phyloP scores from a whole-genome alignment of 2,113 vertebrate genomes.

The Paralichthys olivaceus region DNA sequence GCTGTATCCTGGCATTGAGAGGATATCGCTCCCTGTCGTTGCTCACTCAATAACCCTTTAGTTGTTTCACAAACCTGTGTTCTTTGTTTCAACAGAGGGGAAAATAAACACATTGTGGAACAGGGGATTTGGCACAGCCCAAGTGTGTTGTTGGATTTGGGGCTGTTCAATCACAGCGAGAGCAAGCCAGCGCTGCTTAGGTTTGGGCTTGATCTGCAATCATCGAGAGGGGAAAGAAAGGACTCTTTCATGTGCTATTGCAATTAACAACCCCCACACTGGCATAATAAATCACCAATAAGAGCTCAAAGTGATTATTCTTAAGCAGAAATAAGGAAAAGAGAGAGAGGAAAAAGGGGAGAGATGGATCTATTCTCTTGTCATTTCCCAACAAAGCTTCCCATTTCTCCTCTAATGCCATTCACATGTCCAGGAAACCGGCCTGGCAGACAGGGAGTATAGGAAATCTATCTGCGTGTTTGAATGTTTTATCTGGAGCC shows the following conservation, averaged over 20 bases:
- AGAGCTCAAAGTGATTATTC: conserved; percentile 63
- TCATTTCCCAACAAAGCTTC: conserved; percentile 65
- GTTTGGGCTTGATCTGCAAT: conserved; percentile 68
- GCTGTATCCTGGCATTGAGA: conserved; percentile 14
- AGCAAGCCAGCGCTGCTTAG: conserved; percentile 66
- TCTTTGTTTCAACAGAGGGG: conserved; percentile 69
- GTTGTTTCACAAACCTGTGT: conserved; percentile 62
- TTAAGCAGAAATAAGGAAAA: conserved; percentile 48
- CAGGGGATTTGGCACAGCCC: conserved; percentile 69
- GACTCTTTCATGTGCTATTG: conserved; percentile 68
- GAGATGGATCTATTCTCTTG: conserved; percentile 61
- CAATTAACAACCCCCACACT: conserved; percentile 69
- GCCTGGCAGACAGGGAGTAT: conserved; percentile 71
- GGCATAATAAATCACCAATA: conserved; percentile 65
- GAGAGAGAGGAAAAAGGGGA: conserved; percentile 36
- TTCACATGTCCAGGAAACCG: conserved; percentile 77
- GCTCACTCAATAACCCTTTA: conserved; percentile 51
- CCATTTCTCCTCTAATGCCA: conserved; percentile 66
- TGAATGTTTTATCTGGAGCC: conserved; percentile 79
- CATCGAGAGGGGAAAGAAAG: conserved; percentile 57
- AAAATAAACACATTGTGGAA: conserved; percentile 73
- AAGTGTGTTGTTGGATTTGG: conserved; percentile 67
- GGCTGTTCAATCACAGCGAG: conserved; percentile 54
- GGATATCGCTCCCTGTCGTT: conserved; percentile 22
- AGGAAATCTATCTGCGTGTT: conserved; percentile 79